Conservation (phyloP, 2,113 vertebrate genomes). For the Sturnus vulgaris region DNA sequence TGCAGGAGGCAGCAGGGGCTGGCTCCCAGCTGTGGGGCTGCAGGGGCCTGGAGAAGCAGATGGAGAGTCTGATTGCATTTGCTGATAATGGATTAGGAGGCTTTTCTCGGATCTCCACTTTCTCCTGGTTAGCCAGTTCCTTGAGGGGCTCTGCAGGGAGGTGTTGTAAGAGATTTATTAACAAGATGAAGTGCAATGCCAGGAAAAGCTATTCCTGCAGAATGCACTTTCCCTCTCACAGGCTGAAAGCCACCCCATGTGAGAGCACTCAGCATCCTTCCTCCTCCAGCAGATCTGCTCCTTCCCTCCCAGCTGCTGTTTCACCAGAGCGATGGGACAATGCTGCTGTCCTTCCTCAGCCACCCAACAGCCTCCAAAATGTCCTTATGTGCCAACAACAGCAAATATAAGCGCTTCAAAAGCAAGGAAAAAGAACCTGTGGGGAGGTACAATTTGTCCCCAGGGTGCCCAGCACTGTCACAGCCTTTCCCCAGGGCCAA, state of each 20-base stretch:
- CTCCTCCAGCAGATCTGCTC: background rate
- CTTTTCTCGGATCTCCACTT: conserved; percentile 14
- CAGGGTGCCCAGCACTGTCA: background rate
- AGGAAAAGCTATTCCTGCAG: conserved; percentile 9
- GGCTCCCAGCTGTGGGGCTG: background rate
- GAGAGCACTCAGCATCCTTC: background rate
- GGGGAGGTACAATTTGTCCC: background rate
- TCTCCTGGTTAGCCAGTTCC: background rate
- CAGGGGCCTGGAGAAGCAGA: background rate
- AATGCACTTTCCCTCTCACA: background rate
- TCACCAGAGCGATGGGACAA: background rate
- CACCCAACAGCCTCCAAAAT: background rate
- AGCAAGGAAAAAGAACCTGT: background rate
- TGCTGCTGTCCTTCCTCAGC: background rate
- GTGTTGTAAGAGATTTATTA: conserved; percentile 30
- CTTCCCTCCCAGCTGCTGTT: background rate
- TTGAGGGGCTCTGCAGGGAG: conserved; percentile 13
- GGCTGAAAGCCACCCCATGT: background rate
- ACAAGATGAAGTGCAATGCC: background rate
- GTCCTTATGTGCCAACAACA: background rate
- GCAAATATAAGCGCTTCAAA: background rate
- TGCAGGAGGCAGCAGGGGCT: background rate
- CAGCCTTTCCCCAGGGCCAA: background rate
- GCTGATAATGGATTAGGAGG: conserved; percentile 20
- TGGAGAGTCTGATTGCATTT: conserved; percentile 2